Base-by-base conservation (phyloP, 2,113 vertebrate genomes). In the Cairina moschata region DNA sequence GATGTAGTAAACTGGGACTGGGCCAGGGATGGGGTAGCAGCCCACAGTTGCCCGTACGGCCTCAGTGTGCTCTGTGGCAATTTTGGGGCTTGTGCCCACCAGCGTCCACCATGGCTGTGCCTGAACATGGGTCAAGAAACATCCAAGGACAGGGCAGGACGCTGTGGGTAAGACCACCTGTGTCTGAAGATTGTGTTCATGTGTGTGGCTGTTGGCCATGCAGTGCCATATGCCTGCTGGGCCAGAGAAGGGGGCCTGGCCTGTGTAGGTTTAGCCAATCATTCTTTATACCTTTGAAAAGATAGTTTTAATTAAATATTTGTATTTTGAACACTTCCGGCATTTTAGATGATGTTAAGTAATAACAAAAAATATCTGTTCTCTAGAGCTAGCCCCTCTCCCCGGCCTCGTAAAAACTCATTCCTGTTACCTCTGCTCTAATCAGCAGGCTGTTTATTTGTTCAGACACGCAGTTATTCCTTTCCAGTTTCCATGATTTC, bases 341-440 rank as follows among this genome's bases (percentile, higher is more conserved):
- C 58, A 25, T 80, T 92, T 90, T 54, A 86, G 48, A 66, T 23
- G 29, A 17, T 16, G 23, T 36, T 82, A 92, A 90, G 13, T 6
- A 79, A 69, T 83, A 78, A 82, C 14, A 34, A 74, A 16, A 31
- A 55, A 31, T 46, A 36, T 63, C 77, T 60, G 5, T 9, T 75
- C 7, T 86, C 34, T 75, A 20, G 22, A 67, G 18, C 26, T 11
- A 8, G 2, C 3, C 1, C 25, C 6, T 3, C 3, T 13, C 8
- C 21, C 7, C 36, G 38, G 2, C 6, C n/a, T 88, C 29, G 34
- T 6, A 11, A 86, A 71, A 44, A 66, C 21, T n/a, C 40, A 3
- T 4, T 17, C n/a, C 28, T 11, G 13, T 96, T 94, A 98, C 98
- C 98, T 97, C 87, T 2, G 98, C 95, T 46, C 2, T 1, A 67